Evolutionary conservation across 1,140 invertebrate species (phyloP).

Genomic region (Pseudomyrmex pallidus): DNA sequence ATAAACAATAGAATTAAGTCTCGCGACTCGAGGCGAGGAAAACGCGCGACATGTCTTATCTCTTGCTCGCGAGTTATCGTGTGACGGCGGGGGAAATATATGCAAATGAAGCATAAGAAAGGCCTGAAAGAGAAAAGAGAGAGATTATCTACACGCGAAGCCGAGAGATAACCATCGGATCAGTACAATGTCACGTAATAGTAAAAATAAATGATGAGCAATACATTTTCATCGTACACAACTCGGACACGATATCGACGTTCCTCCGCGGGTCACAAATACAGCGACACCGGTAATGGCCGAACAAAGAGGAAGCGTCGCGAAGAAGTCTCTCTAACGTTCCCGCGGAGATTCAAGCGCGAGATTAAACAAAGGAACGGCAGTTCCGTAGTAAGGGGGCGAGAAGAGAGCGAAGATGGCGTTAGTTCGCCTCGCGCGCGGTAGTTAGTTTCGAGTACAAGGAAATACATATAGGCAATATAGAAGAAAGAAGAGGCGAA

Average conservation of each 20-base stretch:
- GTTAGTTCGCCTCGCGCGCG: conserved; percentile 54
- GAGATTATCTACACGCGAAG: conserved; percentile 19
- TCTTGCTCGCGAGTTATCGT: conserved; percentile 22
- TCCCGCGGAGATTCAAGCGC: conserved; percentile 49
- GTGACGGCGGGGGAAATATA: conserved; percentile 2
- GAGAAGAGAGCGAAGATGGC: conserved; percentile 57
- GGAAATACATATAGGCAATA: conserved; percentile 41
- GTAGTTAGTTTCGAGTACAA: conserved; percentile 54
- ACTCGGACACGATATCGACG: not conserved
- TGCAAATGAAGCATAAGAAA: conserved; percentile 36
- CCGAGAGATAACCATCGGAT: conserved; percentile 18
- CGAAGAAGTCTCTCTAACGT: conserved; percentile 33
- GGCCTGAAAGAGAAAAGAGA: not conserved
- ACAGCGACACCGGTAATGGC: conserved; percentile 7
- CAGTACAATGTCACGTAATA: conserved; percentile 6
- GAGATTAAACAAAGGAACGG: conserved; percentile 81
- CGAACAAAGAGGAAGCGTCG: conserved; percentile 17
- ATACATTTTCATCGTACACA: not conserved
- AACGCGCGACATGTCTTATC: conserved; percentile 43
- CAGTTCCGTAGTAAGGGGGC: conserved; percentile 31
- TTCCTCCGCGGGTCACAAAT: conserved; percentile 3
- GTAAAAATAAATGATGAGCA: not conserved
- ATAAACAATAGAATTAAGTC: conserved; percentile 42
- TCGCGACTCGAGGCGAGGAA: not conserved
- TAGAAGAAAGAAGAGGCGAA: conserved; percentile 36